Conservation (phyloP, 2,113 vertebrate species). For the Chlorodrepanis virens region DNA sequence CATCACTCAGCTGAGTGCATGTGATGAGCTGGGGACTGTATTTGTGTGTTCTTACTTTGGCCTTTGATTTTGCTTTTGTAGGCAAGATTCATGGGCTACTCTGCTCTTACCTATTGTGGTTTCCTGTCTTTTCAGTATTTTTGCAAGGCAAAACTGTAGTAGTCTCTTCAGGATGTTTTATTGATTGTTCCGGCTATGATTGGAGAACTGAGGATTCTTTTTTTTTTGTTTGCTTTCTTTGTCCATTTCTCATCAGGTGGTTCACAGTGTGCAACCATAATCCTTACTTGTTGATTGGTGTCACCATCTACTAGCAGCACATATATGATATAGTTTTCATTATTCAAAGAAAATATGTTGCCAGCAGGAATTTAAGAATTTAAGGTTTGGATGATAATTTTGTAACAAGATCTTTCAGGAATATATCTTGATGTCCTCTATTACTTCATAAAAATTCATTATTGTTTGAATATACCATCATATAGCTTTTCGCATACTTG, state of each 20-base stretch:
- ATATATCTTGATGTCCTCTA: not conserved
- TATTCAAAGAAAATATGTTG: not conserved
- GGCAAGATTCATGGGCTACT: not conserved
- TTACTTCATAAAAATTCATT: not conserved
- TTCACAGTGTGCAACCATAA: not conserved
- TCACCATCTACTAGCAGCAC: not conserved
- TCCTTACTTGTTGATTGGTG: not conserved
- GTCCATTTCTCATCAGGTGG: not conserved
- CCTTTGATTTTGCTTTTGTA: not conserved
- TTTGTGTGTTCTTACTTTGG: not conserved
- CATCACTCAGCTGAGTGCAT: not conserved
- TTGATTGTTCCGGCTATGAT: not conserved
- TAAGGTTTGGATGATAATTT: not conserved
- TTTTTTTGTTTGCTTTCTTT: not conserved
- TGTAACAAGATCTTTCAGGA: not conserved
- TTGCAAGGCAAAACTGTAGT: not conserved
- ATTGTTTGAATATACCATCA: not conserved
- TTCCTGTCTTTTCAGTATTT: not conserved
- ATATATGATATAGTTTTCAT: not conserved
- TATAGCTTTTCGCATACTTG: not conserved
- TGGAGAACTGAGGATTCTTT: not conserved
- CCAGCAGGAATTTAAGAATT: not conserved
- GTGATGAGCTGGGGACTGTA: not conserved
- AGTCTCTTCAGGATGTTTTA: not conserved
- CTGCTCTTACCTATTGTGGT: not conserved